Conservation (phyloP, 2,888 invertebrate species). For the Dryobota labecula region DNA sequence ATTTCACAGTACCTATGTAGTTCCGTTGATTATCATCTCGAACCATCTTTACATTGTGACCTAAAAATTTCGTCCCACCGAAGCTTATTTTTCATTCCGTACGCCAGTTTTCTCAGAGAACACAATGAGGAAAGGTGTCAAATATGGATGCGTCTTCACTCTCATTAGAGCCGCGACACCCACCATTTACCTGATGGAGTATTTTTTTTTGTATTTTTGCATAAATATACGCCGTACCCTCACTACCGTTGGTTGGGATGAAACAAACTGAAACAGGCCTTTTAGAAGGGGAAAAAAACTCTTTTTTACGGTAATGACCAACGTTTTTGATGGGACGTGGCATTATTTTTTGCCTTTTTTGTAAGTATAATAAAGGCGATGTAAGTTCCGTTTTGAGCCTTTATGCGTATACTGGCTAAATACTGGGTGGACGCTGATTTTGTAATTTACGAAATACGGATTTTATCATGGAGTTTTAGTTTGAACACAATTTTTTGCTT, state of each 20-base stretch:
- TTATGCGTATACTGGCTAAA: conserved; percentile 10
- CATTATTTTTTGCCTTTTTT: conserved; percentile 32
- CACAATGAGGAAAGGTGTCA: conserved; percentile 51
- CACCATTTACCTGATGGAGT: conserved; percentile 59
- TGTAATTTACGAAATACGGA: not conserved
- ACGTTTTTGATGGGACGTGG: conserved; percentile 45
- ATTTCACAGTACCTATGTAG: not conserved
- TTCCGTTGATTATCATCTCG: not conserved
- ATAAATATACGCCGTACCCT: conserved; percentile 37
- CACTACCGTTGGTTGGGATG: not conserved
- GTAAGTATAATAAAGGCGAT: conserved; percentile 36
- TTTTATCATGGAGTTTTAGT: conserved; percentile 1
- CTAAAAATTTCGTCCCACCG: conserved; percentile 29
- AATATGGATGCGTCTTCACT: conserved; percentile 59
- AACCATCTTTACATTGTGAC: not conserved
- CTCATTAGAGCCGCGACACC: conserved; percentile 54
- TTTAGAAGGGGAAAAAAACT: conserved; percentile 41
- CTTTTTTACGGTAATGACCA: conserved; percentile 53
- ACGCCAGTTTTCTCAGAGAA: conserved; percentile 27
- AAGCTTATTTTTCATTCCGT: conserved; percentile 21
- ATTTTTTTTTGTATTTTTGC: conserved; percentile 50
- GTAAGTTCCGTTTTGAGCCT: conserved; percentile 29
- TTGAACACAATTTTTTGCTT: not conserved
- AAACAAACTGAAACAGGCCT: conserved; percentile 40
- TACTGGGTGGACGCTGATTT: conserved; percentile 1